phyloP scores from a whole-genome alignment of 2,888 invertebrate species.

The Dasysyrphus albostriatus region DNA sequence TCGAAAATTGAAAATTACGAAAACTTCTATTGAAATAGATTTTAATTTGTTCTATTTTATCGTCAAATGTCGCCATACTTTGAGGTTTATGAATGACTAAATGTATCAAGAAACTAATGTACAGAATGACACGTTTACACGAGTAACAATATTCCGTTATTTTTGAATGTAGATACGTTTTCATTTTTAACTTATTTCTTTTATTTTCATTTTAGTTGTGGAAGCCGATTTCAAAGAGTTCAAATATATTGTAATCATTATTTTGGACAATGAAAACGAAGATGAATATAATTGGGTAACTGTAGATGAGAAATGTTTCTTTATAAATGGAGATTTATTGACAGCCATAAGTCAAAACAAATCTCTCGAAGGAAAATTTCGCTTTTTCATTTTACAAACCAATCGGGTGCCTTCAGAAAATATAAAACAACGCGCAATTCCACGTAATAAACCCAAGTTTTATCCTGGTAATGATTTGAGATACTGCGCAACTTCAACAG shows the following conservation, averaged over 20 bases:
- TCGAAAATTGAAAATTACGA: too few relatives aligned
- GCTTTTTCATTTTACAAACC: slow-evolving; percentile 52
- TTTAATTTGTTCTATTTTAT: too few relatives aligned
- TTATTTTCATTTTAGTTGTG: slow-evolving; percentile 17
- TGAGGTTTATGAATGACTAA: too few relatives aligned
- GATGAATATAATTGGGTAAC: slow-evolving; percentile 45
- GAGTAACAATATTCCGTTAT: too few relatives aligned
- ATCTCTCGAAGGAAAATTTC: slow-evolving; percentile 25
- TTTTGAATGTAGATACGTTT: too few relatives aligned
- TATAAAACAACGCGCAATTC: not conserved
- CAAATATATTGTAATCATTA: slow-evolving; percentile 50
- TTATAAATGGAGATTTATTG: slow-evolving; percentile 33
- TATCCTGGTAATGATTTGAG: slow-evolving; percentile 24
- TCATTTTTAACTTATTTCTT: not conserved
- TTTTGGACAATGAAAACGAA: slow-evolving; percentile 54
- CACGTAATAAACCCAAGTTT: not conserved
- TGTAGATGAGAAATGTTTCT: slow-evolving; percentile 15
- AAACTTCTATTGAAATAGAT: too few relatives aligned
- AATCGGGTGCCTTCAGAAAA: slow-evolving; percentile 19
- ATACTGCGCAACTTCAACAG: slow-evolving; percentile 46
- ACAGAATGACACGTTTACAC: too few relatives aligned
- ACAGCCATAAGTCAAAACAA: slow-evolving; percentile 5
- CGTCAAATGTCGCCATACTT: too few relatives aligned
- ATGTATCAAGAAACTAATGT: too few relatives aligned
- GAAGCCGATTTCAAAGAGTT: slow-evolving; percentile 1